Evolutionary conservation across 2,113 vertebrate genomes (phyloP).

Genomic region (zebrafish (Danio rerio)): DNA sequence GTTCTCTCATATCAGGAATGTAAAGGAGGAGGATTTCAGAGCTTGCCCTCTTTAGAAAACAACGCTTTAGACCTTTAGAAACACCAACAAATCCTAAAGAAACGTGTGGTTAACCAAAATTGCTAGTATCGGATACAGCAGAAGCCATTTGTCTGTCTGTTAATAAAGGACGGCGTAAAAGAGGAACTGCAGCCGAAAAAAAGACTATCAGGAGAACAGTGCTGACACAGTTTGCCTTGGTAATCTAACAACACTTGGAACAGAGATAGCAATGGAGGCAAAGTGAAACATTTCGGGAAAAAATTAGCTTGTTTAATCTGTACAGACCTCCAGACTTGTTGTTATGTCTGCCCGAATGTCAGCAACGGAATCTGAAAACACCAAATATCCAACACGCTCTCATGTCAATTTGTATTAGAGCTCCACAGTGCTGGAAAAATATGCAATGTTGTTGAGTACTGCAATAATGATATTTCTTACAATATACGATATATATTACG

Average conservation of each 20-base stretch:
- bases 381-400: neutral
- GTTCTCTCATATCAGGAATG: constrained; percentile 19
- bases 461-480: no score
- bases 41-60: neutral
- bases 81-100: constrained; percentile 13
- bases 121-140: constrained; percentile 12
- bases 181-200: constrained; percentile 17
- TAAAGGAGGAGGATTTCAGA: neutral
- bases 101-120: constrained; percentile 16
- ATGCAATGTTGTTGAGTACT: no score
- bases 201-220: constrained; percentile 9
- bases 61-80: neutral
- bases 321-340: neutral
- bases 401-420: neutral
- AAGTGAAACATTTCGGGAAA: neutral
- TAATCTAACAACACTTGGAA: constrained; percentile 53
- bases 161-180: neutral
- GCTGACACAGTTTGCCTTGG: constrained; percentile 20
- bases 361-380: neutral
- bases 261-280: constrained; percentile 26
- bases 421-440: no score
- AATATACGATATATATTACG: no score
- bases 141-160: neutral
- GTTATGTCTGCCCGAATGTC: constrained; percentile 11
- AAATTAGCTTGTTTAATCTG: constrained; percentile 1